These are phyloP conservation scores for western clawed frog (Xenopus tropicalis) DNA, from an alignment of 2,113 vertebrate species.

Conservation along the genomic window DNA sequence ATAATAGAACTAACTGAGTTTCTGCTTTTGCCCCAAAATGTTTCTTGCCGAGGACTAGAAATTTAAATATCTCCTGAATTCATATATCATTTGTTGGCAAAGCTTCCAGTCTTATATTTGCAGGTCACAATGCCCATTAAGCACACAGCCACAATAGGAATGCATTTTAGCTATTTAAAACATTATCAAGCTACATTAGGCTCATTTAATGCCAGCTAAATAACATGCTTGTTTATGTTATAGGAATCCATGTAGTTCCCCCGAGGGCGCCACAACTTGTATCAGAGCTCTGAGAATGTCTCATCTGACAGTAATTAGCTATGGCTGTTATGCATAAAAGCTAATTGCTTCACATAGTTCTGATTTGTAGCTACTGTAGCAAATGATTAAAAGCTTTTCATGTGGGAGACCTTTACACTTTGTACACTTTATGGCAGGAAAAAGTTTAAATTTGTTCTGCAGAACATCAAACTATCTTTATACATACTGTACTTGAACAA, in stretches of 20 bases:
- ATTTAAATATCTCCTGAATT: too few species aligned
- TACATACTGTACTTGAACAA: slow-evolving; percentile 10
- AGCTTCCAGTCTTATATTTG: background rate
- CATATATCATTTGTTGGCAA: background rate
- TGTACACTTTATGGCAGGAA: slow-evolving; percentile 14
- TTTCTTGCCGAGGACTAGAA: background rate
- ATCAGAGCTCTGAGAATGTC: slow-evolving; percentile 4
- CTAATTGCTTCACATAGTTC: slow-evolving; percentile 40
- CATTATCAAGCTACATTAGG: background rate
- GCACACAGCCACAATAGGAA: background rate
- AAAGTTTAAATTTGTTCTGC: slow-evolving; percentile 25
- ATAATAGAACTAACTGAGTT: too few species aligned
- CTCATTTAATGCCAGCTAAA: background rate
- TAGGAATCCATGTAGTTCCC: background rate
- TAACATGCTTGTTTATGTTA: slow-evolving; percentile 3
- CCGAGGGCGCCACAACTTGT: slow-evolving; percentile 10
- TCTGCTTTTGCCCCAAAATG: too few species aligned
- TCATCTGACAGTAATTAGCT: slow-evolving; percentile 39
- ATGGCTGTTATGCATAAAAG: slow-evolving; percentile 41
- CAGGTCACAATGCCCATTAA: background rate
- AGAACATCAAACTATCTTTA: slow-evolving; percentile 25
- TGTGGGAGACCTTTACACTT: slow-evolving; percentile 36
- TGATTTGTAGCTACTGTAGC: slow-evolving; percentile 35
- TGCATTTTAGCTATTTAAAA: background rate
- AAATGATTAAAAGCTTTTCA: slow-evolving; percentile 45